Percentiles rank a stretch among this genome's conserved stretches.
phyloP scores from a whole-genome alignment of 2,797 vertebrate species.

The Pantherophis alleghaniensis region DNA sequence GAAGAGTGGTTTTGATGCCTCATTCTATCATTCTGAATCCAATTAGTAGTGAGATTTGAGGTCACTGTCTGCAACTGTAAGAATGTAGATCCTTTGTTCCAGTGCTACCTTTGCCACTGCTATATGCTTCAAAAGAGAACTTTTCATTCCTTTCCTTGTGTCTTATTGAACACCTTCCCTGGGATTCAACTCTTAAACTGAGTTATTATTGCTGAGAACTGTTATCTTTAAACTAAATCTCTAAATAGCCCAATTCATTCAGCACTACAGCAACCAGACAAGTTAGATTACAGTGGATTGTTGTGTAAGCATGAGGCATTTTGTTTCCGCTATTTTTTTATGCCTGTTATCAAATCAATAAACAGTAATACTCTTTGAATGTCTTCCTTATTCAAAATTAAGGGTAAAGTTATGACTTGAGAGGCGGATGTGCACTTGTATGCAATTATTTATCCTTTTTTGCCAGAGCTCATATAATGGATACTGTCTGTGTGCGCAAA shows the following conservation, averaged over 20 bases:
- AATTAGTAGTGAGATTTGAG: constrained; percentile 46
- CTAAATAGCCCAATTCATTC: not conserved
- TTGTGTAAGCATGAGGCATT: not conserved
- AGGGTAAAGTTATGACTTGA: not conserved
- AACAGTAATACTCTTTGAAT: not conserved
- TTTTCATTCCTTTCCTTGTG: not conserved
- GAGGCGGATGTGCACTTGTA: not conserved
- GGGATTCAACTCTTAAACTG: not conserved
- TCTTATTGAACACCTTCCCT: not conserved
- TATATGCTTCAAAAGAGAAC: constrained; percentile 27
- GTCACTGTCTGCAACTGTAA: constrained; percentile 7
- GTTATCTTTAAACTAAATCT: constrained; percentile 7
- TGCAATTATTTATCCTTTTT: not conserved
- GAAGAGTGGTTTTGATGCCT: constrained; percentile 42
- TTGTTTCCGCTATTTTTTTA: not conserved
- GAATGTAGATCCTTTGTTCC: not conserved
- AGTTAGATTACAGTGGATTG: not conserved
- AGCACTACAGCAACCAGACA: not conserved
- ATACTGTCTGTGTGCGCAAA: not conserved
- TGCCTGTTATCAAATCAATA: not conserved
- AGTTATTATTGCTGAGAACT: constrained; percentile 21
- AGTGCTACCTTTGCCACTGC: constrained; percentile 27
- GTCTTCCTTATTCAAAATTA: not conserved
- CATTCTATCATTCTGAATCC: not conserved
- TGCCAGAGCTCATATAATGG: not conserved